Conservation (phyloP, 2,888 invertebrate species). For the Philereme vetulata region DNA sequence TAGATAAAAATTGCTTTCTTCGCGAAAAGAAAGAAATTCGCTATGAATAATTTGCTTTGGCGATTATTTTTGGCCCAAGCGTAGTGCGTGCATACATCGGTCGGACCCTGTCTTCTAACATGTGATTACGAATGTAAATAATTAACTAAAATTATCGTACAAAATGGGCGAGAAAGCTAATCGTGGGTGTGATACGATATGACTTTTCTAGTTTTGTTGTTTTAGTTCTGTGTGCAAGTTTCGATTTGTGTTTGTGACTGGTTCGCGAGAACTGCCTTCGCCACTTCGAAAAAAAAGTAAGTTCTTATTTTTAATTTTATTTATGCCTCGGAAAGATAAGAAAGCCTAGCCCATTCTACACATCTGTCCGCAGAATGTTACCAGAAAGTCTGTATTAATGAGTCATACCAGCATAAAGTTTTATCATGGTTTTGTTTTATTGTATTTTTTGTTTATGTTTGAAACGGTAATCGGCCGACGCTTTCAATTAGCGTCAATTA, state of each 20-base stretch:
- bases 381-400: constrained; percentile 14
- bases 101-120: constrained; percentile 51
- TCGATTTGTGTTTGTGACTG: constrained; percentile 17
- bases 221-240: constrained; percentile 42
- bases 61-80: constrained; percentile 21
- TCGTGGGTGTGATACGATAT: constrained; percentile 67
- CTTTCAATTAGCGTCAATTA: constrained; percentile 52
- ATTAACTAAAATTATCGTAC: constrained; percentile 62
- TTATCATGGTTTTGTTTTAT: constrained; percentile 39
- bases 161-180: constrained; percentile 72
- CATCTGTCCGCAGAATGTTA: constrained; percentile 26
- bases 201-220: constrained; percentile 33
- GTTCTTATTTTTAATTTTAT: constrained; percentile 32
- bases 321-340: not conserved
- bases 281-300: constrained; percentile 36
- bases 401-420: constrained; percentile 18
- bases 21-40: not conserved
- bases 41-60: constrained; percentile 13
- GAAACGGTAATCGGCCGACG: constrained; percentile 38
- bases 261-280: constrained; percentile 7
- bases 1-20: not conserved
- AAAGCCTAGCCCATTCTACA: not conserved
- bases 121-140: constrained; percentile 76
- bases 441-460: constrained; percentile 49
- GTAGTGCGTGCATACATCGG: constrained; percentile 8